phyloP scores from a whole-genome alignment of 2,888 invertebrate species.

The Zhengitettix transpicula region DNA sequence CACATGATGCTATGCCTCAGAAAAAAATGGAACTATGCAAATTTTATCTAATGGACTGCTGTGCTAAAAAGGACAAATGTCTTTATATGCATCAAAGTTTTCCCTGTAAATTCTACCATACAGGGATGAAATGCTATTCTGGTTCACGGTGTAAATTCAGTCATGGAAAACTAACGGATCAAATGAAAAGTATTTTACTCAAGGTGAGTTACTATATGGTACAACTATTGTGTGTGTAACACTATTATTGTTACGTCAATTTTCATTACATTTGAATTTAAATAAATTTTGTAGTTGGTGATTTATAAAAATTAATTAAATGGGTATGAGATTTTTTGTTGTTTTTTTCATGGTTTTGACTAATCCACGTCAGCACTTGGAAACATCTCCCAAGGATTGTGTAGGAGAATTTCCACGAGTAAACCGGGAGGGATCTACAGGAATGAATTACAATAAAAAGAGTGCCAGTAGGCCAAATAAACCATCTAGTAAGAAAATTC shows the following conservation, averaged over 20 bases:
- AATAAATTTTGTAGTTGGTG: neutral
- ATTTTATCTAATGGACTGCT: conserved; percentile 89
- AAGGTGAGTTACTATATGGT: conserved; percentile 22
- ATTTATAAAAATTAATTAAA: neutral
- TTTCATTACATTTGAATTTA: neutral
- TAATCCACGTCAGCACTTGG: conserved; percentile 47
- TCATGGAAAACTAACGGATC: conserved; percentile 75
- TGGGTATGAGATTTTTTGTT: neutral
- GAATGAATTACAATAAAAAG: conserved; percentile 12
- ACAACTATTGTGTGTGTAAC: neutral
- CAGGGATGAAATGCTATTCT: conserved; percentile 68
- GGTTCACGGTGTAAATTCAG: conserved; percentile 85
- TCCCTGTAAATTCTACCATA: conserved; percentile 93
- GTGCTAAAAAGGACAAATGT: conserved; percentile 89
- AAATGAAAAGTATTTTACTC: conserved; percentile 40
- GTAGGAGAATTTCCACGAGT: conserved; percentile 77
- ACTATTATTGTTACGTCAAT: neutral
- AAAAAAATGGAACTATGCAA: conserved; percentile 90
- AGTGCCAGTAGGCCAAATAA: neutral
- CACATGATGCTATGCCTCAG: conserved; percentile 65
- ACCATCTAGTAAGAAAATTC: conserved; percentile 17
- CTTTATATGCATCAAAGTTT: conserved; percentile 93
- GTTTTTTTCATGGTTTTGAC: neutral
- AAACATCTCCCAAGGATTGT: conserved; percentile 81
- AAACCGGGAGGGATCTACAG: conserved; percentile 57